phyloP scores from a whole-genome alignment of 2,888 invertebrate species.

The Parnassius orleans region DNA sequence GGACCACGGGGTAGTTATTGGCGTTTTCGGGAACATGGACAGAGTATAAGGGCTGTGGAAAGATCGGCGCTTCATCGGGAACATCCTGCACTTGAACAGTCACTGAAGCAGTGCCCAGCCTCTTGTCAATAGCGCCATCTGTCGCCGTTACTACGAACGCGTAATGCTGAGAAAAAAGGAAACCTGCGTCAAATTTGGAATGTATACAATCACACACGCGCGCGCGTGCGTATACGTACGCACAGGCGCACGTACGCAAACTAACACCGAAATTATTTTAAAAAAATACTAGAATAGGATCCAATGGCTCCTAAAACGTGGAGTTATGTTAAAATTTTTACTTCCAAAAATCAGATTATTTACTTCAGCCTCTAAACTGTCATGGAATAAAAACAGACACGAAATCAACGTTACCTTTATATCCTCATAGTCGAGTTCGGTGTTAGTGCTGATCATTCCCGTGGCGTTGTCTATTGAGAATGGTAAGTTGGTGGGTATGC shows the following conservation, averaged over 20 bases:
- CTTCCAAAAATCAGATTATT: no score
- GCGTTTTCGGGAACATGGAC: conserved; percentile 92
- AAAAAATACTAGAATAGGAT: no score
- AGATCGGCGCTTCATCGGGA: conserved; percentile 91
- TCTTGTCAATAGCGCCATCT: conserved; percentile 92
- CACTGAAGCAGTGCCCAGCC: conserved; percentile 93
- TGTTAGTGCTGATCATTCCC: conserved; percentile 88
- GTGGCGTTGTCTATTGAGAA: conserved; percentile 89
- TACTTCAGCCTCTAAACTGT: no score
- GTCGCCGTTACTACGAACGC: conserved; percentile 93
- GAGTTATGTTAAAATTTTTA: no score
- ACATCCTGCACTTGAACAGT: conserved; percentile 89
- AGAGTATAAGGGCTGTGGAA: conserved; percentile 86
- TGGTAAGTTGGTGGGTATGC: conserved; percentile 88
- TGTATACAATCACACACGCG: no score
- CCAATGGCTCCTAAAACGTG: no score
- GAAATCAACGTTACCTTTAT: conserved; percentile 76
- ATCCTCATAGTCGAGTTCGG: conserved; percentile 90
- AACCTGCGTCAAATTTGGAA: no score
- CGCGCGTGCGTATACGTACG: no score
- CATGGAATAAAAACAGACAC: no score
- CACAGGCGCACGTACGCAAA: no score
- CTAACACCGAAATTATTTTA: no score
- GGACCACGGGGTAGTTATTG: conserved; percentile 87
- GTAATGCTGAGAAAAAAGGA: conserved; percentile 79